A percentile compares a stretch with the other conserved stretches of the same genome.
Conservation (phyloP, 2,113 vertebrate genomes). For the Anguilla rostrata region DNA sequence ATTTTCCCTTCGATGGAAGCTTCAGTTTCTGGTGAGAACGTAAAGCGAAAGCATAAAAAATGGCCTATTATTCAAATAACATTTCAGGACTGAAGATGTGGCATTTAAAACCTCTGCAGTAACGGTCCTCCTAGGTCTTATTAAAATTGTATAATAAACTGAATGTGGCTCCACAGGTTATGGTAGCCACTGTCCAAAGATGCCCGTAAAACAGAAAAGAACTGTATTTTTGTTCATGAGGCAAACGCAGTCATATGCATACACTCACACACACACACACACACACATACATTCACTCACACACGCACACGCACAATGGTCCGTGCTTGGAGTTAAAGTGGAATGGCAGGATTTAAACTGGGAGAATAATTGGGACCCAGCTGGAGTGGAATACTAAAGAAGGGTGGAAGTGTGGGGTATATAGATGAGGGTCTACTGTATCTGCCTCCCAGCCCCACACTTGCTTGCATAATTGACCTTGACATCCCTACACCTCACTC, state of each 20-base stretch:
- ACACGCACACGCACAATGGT: neutral
- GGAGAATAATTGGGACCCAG: neutral
- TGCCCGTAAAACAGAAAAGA: neutral
- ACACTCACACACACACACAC: neutral
- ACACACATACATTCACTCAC: neutral
- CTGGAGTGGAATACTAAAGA: neutral
- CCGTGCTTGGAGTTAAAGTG: neutral
- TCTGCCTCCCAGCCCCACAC: neutral
- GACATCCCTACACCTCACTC: neutral
- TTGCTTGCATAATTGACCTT: constrained; percentile 17
- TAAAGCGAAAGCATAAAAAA: too few species aligned
- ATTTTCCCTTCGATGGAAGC: too few species aligned
- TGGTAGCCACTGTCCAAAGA: neutral
- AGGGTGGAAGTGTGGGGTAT: neutral
- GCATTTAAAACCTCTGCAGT: too few species aligned
- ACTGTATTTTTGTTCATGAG: neutral
- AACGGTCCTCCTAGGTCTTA: neutral
- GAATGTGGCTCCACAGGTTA: neutral
- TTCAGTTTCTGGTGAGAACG: too few species aligned
- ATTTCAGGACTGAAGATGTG: too few species aligned
- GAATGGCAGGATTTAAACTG: neutral
- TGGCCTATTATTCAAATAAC: too few species aligned
- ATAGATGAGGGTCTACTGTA: neutral
- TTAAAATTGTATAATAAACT: neutral
- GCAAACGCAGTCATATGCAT: neutral